Conservation (phyloP, 2,113 vertebrate species). For the Melanocharis versteri region DNA sequence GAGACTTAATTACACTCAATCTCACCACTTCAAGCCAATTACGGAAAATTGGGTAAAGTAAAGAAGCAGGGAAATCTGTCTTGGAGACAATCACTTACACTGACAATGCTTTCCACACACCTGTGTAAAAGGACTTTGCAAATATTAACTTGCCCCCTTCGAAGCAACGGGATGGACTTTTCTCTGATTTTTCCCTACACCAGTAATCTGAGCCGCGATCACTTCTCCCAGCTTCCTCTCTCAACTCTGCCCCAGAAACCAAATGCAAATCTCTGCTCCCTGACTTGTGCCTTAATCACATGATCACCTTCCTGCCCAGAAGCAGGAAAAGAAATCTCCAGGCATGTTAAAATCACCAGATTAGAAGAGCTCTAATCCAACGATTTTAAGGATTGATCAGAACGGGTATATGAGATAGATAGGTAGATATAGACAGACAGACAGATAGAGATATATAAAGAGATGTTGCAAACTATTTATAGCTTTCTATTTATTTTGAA, state of each 20-base stretch:
- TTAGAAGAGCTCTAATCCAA: not conserved
- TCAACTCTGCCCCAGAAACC: conserved; percentile 43
- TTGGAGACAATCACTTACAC: not conserved
- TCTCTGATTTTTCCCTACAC: not conserved
- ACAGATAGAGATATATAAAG: not conserved
- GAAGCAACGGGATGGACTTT: not conserved
- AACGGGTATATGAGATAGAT: not conserved
- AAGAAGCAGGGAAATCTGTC: conserved; percentile 6
- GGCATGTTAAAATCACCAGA: not conserved
- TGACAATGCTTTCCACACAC: not conserved
- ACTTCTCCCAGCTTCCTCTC: not conserved
- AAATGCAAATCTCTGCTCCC: conserved; percentile 11
- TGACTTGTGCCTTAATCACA: conserved; percentile 23
- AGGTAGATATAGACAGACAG: not conserved
- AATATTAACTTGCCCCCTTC: not conserved
- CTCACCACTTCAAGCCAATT: conserved; percentile 46
- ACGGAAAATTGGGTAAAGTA: conserved; percentile 17
- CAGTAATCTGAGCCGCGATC: not conserved
- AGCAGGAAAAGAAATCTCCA: not conserved
- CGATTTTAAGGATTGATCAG: not conserved
- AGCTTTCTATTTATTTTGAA: not conserved
- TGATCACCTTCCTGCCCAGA: conserved; percentile 13
- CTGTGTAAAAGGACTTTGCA: not conserved
- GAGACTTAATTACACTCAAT: conserved; percentile 62
- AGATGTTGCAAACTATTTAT: not conserved